phyloP scores from a whole-genome alignment of 2,113 vertebrate species.

The Thermophis baileyi region DNA sequence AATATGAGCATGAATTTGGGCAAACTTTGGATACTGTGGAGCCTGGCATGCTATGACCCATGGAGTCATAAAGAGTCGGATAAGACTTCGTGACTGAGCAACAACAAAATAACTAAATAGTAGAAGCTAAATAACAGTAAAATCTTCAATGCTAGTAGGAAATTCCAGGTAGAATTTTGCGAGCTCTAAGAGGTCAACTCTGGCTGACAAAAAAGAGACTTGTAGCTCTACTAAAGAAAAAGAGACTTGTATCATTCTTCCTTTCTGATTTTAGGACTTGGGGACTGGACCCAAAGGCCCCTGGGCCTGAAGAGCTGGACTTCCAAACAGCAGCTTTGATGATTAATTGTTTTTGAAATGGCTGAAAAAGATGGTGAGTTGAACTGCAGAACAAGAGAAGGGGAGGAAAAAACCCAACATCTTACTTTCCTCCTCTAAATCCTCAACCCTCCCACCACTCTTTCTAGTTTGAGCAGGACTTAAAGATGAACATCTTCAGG shows the following conservation, averaged over 20 bases:
- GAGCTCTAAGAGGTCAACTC: not conserved
- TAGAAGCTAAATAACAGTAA: not conserved
- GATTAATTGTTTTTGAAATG: constrained; percentile 11
- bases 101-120: not conserved
- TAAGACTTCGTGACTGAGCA: too few species aligned
- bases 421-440: not conserved
- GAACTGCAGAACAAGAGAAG: not conserved
- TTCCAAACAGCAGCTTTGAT: not conserved
- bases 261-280: not conserved
- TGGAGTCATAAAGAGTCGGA: too few species aligned
- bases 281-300: not conserved
- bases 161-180: not conserved
- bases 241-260: not conserved
- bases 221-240: not conserved
- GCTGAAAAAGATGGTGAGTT: constrained; percentile 26
- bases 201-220: not conserved
- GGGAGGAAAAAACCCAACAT: not conserved
- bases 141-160: not conserved
- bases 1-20: too few species aligned
- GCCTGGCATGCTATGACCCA: too few species aligned
- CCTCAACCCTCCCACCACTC: not conserved
- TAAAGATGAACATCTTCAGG: not conserved
- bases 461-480: not conserved
- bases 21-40: too few species aligned
- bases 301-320: not conserved